Evolutionary conservation across 2,888 invertebrate species (phyloP).

Genomic region (Drosophila paranaensis): DNA sequence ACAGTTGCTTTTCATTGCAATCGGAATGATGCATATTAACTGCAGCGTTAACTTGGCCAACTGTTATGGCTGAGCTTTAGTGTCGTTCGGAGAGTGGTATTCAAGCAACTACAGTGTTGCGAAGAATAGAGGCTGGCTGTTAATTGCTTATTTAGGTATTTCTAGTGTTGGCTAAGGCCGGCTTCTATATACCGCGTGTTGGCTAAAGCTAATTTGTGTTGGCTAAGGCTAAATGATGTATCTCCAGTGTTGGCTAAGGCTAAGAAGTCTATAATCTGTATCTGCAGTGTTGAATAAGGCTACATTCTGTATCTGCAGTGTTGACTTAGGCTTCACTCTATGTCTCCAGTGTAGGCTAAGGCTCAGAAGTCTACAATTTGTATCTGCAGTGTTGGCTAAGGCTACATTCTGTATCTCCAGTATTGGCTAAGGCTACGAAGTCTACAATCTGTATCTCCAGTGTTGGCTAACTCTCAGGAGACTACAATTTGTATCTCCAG

Average conservation of each 20-base stretch:
- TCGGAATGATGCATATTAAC: too few species aligned
- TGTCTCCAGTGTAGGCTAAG: neutral
- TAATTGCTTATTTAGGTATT: neutral
- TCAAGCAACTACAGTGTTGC: too few species aligned
- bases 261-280: neutral
- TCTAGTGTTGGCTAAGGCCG: neutral
- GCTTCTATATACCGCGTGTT: neutral
- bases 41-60: too few species aligned
- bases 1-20: neutral
- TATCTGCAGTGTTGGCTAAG: neutral
- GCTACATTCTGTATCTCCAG: neutral
- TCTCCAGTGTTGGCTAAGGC: neutral
- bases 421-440: too few species aligned
- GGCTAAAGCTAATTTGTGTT: neutral
- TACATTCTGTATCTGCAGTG: too few species aligned
- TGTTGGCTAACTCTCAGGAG: neutral
- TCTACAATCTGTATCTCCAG: neutral
- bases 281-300: neutral
- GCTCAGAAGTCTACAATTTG: neutral
- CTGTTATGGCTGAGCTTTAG: neutral
- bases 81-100: too few species aligned
- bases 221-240: neutral
- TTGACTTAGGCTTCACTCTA: too few species aligned
- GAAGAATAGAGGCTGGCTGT: too few species aligned
- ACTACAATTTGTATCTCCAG: neutral